Evolutionary conservation across 2,113 vertebrate species (phyloP), one percentile per base, ranked within the genome.

Genomic region (Larimichthys polyactis): DNA sequence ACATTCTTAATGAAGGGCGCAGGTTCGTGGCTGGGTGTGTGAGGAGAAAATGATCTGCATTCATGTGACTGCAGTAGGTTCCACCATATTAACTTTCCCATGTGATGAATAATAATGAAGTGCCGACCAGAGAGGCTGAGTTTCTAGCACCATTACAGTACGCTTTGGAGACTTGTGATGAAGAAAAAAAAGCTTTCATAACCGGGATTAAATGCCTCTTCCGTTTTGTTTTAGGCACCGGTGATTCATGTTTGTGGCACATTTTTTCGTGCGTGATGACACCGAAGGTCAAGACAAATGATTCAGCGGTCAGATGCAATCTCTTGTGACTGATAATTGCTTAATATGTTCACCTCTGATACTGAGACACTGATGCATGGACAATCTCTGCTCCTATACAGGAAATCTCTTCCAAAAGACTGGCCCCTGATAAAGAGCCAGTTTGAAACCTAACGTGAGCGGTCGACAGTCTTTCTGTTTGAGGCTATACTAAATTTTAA

Each of bases 1-100:
- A 71, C 70, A 22, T 51, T 67, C 20, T 17, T 71, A 87, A 74
- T 62, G 15, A 78, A 29, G 27, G 79, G 22, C 20, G 22, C 19
- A 15, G 77, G 74, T 44, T 22, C 81, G 32, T 63, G 55, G 11
- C 0, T 63, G 24, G 16, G 48, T 67, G 72, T 71, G 78, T 78
- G 76, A 71, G 82, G 36, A 79, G 73, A 83, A 81, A 77, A 88
- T 85, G 55, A 78, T 66, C 81, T 65, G 57, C 6, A 12, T 71
- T 69, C 55, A 63, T 66, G 65, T 71, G 86, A 74, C 55, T 59
- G 77, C 77, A 73, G 11, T 78, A 75, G 29, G 75, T 78, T 89
- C 76, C 79, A 36, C 19, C 69, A 51, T 51, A 46, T 84, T 82
- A 72, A 75, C 73, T 74, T 40, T 84, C 24, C 64, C 59, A 62